A percentile compares a stretch with the other conserved stretches of the same genome.
Conservation (phyloP, 2,888 invertebrate species). For the Cheilosia soror region DNA sequence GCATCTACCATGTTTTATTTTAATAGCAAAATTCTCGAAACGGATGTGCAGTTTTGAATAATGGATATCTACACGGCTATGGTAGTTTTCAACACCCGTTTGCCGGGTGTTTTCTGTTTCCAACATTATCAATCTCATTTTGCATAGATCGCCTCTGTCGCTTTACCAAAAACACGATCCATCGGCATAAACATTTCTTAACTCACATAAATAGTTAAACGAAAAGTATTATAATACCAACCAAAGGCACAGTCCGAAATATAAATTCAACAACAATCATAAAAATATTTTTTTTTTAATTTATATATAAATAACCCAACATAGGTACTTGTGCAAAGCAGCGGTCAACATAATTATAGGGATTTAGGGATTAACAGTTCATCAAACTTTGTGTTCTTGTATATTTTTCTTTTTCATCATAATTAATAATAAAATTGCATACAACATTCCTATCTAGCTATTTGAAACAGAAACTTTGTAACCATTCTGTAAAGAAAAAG, state of each 20-base stretch:
- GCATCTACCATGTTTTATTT: no score
- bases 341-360: conserved; percentile 52
- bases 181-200: no score
- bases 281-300: neutral
- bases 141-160: no score
- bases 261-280: conserved; percentile 38
- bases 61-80: no score
- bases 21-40: no score
- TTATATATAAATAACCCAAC: conserved; percentile 22
- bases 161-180: no score
- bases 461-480: conserved; percentile 40
- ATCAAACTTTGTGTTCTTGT: conserved; percentile 36
- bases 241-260: conserved; percentile 51
- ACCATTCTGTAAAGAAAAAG: conserved; percentile 20
- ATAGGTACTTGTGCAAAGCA: conserved; percentile 21
- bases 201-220: no score
- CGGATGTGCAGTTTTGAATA: no score
- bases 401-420: conserved; percentile 19
- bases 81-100: no score
- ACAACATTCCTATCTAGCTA: conserved; percentile 52
- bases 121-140: no score
- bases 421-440: conserved; percentile 56
- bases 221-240: no score
- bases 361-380: conserved; percentile 42
- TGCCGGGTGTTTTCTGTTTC: no score